Evolutionary conservation across 2,888 invertebrate genomes (phyloP), one percentile per base, ranked within the genome.

Genomic region (Tanypteryx hageni): DNA sequence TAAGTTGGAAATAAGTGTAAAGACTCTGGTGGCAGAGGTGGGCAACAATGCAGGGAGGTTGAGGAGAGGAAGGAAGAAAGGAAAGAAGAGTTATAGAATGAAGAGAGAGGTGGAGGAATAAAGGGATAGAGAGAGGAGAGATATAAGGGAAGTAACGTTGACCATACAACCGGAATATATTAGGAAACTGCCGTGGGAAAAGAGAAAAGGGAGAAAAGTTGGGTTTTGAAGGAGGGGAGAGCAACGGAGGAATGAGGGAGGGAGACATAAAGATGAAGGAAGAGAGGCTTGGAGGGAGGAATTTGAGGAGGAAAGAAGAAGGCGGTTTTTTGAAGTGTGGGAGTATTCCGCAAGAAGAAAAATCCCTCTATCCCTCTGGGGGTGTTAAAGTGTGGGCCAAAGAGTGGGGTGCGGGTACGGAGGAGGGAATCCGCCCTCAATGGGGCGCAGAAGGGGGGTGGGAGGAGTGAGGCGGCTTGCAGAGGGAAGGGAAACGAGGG

Each of bases 111-210:
- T 22, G 22, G 85, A n/a, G 57, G 13, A 44, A 82, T 7, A 31
- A 44, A 44, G n/a, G 44, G 31, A 27, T 18, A 3, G 81, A 22
- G 22, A 22, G 22, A 59, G 86, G 16, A 61, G 58, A 58, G 85
- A 14, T 16, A 59, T 27, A 13, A 76, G 76, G 27, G 76, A 27
- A 76, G 44, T 44, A 44, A 76, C 22, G 76, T 13, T 76, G 76
- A 76, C 76, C 76, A 76, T 27, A 76, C 76, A 27, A 13, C 76
- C 27, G 27, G 76, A 76, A 76, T 76, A 76, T 22, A 27, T 76
- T 22, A 76, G 76, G 76, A 76, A 76, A 76, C 68, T 68, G 68
- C 68, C 76, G 76, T 76, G 76, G 27, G 76, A 76, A 76, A 76
- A 76, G 22, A 27, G 76, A 76, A 76, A 76, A 76, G 22, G 14